Evolutionary conservation across 1,140 invertebrate genomes (phyloP).

Genomic region (Stegodyphus mimosarum): DNA sequence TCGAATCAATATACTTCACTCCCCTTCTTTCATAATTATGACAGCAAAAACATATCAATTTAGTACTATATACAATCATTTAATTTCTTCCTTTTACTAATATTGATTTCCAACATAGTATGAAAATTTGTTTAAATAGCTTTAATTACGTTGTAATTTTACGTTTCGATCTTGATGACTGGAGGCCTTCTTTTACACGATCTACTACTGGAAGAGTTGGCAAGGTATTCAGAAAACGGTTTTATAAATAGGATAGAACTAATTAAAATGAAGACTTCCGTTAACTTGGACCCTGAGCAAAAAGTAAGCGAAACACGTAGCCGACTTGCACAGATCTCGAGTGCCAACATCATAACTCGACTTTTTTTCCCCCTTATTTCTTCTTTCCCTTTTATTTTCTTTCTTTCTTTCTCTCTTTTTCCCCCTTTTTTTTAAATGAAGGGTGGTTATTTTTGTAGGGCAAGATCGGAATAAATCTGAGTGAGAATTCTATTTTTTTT

Average conservation of each 20-base stretch:
- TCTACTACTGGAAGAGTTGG: constrained; percentile 34
- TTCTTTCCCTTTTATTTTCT: too few relatives aligned
- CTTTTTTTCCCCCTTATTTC: constrained; percentile 5
- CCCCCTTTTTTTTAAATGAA: not conserved
- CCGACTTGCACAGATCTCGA: not conserved
- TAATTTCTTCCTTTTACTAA: too few relatives aligned
- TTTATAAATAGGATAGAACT: constrained; percentile 59
- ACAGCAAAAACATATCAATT: too few relatives aligned
- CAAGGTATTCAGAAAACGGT: constrained; percentile 31
- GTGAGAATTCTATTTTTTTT: not conserved
- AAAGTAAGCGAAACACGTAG: constrained; percentile 50
- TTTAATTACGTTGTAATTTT: not conserved
- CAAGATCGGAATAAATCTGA: constrained; percentile 28
- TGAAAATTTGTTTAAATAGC: not conserved
- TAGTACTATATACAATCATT: too few relatives aligned
- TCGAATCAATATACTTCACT: too few relatives aligned
- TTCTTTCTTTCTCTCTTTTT: too few relatives aligned
- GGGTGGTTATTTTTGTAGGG: constrained; percentile 44
- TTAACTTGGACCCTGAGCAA: constrained; percentile 44
- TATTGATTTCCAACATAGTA: not conserved
- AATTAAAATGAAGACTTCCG: constrained; percentile 56
- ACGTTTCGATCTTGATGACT: not conserved
- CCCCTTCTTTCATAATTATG: too few relatives aligned
- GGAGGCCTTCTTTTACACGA: not conserved
- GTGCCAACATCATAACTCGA: constrained; percentile 47